A percentile compares a stretch with the other conserved stretches of the same genome.
These are phyloP conservation scores for Anser brachyrhynchus DNA, from an alignment of 2,113 vertebrate species.

Conservation along the genomic window DNA sequence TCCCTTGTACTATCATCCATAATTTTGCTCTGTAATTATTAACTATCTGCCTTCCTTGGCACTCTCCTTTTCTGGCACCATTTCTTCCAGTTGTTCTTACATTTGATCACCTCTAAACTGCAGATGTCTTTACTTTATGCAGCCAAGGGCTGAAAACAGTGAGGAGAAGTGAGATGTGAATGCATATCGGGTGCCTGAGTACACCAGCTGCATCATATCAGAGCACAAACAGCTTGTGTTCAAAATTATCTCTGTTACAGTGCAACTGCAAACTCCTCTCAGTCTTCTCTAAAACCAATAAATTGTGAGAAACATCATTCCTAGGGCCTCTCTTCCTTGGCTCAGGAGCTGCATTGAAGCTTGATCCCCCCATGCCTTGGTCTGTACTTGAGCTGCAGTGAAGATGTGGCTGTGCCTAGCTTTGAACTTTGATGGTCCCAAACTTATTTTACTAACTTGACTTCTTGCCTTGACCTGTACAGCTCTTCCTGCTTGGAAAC, in stretches of 20 bases:
- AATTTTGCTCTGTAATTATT: neutral
- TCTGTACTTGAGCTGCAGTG: neutral
- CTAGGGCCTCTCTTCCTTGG: neutral
- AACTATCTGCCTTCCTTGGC: neutral
- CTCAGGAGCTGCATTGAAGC: neutral
- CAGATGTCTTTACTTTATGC: neutral
- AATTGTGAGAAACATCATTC: neutral
- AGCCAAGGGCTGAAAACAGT: neutral
- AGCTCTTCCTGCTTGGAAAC: neutral
- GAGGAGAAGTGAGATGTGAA: neutral
- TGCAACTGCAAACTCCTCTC: neutral
- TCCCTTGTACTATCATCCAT: neutral
- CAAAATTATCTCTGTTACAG: neutral
- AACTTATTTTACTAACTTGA: neutral
- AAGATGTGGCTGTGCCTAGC: neutral
- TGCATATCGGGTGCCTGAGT: neutral
- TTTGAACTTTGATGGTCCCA: neutral
- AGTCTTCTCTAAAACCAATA: neutral
- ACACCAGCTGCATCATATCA: neutral
- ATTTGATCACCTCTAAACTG: neutral
- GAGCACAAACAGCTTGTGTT: neutral
- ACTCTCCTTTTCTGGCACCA: neutral
- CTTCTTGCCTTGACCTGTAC: neutral
- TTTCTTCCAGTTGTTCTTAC: neutral
- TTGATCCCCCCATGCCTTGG: neutral